phyloP scores from a whole-genome alignment of 2,113 vertebrate species.

The Paracyprichromis sp. region DNA sequence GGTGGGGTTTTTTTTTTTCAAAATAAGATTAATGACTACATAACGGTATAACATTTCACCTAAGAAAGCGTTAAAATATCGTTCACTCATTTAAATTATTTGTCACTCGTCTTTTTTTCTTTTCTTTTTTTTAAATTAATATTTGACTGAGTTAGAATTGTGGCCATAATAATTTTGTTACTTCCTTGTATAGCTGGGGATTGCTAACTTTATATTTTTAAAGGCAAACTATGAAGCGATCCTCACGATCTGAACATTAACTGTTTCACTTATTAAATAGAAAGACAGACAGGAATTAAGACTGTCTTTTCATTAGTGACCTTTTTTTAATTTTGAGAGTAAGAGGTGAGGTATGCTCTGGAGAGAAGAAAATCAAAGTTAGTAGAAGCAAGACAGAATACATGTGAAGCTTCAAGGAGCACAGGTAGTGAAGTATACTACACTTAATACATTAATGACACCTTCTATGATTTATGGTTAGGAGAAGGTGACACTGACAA shows the following conservation, averaged over 20 bases:
- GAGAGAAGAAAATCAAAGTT: not conserved
- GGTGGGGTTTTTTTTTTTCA: accelerated
- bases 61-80: not conserved
- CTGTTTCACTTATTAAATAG: not conserved
- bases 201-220: not conserved
- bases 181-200: not conserved
- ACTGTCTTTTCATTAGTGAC: not conserved
- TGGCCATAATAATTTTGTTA: not conserved
- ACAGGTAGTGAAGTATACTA: not conserved
- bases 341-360: not conserved
- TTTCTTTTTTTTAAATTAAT: not conserved
- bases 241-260: not conserved
- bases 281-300: not conserved
- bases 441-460: not conserved
- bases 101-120: not conserved
- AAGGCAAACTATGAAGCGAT: not conserved
- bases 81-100: not conserved
- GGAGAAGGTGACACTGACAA: not conserved
- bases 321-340: not conserved
- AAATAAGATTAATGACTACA: not conserved
- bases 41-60: not conserved
- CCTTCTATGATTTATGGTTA: not conserved
- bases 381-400: not conserved
- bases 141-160: not conserved
- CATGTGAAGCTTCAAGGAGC: not conserved